Base-by-base conservation (phyloP, 2,888 invertebrate species). In the Eucera pruinosa region DNA sequence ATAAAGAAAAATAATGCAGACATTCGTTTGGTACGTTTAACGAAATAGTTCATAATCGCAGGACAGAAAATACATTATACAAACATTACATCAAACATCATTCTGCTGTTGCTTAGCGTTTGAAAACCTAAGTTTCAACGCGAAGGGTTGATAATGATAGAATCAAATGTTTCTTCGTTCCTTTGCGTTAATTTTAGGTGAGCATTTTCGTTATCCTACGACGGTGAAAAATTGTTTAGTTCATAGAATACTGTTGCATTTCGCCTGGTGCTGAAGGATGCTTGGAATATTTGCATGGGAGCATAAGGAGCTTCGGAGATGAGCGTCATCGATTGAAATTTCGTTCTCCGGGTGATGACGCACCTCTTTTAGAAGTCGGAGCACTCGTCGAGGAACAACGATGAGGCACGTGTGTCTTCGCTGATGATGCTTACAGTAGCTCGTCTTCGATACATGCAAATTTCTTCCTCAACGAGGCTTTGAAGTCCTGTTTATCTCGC, bases 371-470 rank as follows among this genome's bases (percentile, higher is more conserved):
- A 20, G 18, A 27, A 27, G 45, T 18, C 36, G 13, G n/a, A 20
- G 27, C 33, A 36, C 68, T 52, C 36, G 50, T 11, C 13, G 60
- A 27, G 43, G 18, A 18, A 23, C 48, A 36, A 13, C 30, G 7
- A 6, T n/a, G 41, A 27, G 27, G 20, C 30, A 39, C 18, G 57
- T 5, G 47, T 25, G 11, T 36, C 54, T 18, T 55, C 23, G 30
- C 41, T 30, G 36, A 57, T 45, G 39, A 33, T 18, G 9, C 5
- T 2, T 36, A 20, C 0, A 11, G 41, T 36, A 47, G 52, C 45
- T 72, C 47, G 30, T 57, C 58, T 61, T 61, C 60, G 30, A 55
- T 61, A 52, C 45, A 73, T 61, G 72, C 61, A 60, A 68, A 73
- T 68, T 73, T 33, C 60, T 36, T 55, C 5, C 47, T 43, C 52